Evolutionary conservation across 92 coral and sea anemone genomes (phyloP).

Genomic region (Galaxea fascicularis): DNA sequence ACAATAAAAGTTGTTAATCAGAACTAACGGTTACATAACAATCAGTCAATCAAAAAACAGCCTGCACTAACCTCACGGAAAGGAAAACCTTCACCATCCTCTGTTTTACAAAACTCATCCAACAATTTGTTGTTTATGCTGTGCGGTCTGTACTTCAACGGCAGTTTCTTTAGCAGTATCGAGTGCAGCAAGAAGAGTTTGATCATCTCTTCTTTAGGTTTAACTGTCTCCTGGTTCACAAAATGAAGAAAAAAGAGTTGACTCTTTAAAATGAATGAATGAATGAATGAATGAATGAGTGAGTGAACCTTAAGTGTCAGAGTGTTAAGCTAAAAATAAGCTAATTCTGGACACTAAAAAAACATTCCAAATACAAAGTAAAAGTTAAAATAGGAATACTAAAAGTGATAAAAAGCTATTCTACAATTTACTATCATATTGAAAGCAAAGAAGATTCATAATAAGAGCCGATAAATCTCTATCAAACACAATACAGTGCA

Average conservation of each 20-base stretch:
- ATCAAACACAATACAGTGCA: no score
- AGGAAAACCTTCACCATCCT: constrained; percentile 23
- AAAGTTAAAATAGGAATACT: no score
- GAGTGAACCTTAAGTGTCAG: no score
- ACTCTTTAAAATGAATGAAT: not conserved
- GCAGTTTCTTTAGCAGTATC: constrained; percentile 54
- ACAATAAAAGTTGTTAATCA: no score
- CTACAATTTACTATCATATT: no score
- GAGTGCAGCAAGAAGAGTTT: constrained; percentile 55
- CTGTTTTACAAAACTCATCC: not conserved
- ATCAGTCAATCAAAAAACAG: not conserved
- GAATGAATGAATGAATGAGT: not conserved
- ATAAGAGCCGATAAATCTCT: no score
- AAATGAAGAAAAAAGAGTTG: not conserved
- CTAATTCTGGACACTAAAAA: not conserved
- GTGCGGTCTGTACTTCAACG: constrained; percentile 62
- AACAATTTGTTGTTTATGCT: constrained; percentile 21
- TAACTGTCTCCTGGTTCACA: not conserved
- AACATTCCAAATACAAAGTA: no score
- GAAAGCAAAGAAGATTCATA: no score
- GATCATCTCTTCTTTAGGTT: constrained; percentile 24
- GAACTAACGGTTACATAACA: not conserved
- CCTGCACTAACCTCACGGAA: constrained; percentile 36
- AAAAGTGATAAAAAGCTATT: no score
- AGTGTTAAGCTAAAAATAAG: not conserved